These are phyloP conservation scores for Phoronis australis DNA, from an alignment of 2,888 invertebrate genomes.

Conservation along the genomic window DNA sequence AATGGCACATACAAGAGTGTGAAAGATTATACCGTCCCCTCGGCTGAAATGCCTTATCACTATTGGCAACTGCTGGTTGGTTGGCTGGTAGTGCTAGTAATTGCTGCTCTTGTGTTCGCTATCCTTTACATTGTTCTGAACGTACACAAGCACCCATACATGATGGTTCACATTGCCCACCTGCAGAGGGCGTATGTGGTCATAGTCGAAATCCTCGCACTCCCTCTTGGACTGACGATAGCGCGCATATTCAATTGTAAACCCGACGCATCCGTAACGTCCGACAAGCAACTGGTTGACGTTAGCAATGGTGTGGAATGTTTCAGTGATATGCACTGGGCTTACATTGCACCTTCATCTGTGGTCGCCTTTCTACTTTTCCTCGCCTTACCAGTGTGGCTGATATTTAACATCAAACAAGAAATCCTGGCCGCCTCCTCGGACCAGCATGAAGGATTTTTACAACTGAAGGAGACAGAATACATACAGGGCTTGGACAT, in stretches of 20 bases:
- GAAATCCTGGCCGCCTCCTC: conserved; percentile 26
- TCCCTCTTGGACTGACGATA: conserved; percentile 34
- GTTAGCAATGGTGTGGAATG: conserved; percentile 31
- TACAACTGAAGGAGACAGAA: conserved; percentile 44
- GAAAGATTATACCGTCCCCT: conserved; percentile 30
- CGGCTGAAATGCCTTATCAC: conserved; percentile 21
- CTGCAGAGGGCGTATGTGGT: conserved; percentile 29
- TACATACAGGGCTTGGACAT: conserved; percentile 42
- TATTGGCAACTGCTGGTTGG: conserved; percentile 28
- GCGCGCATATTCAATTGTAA: conserved; percentile 34
- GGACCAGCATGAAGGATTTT: conserved; percentile 35
- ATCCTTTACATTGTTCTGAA: conserved; percentile 22
- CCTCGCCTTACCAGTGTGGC: conserved; percentile 31
- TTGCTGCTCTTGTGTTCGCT: conserved; percentile 17
- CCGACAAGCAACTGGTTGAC: conserved; percentile 24
- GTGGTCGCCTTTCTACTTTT: conserved; percentile 23
- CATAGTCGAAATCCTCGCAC: conserved; percentile 27
- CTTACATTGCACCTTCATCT: conserved; percentile 25
- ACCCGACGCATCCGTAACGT: too few species aligned
- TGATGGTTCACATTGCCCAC: conserved; percentile 31
- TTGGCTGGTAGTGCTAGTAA: conserved; percentile 23
- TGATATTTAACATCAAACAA: conserved; percentile 27
- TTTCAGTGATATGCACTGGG: conserved; percentile 31
- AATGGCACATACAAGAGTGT: conserved; percentile 26
- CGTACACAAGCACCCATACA: conserved; percentile 21